These are phyloP conservation scores for Serilophus lunatus DNA, from an alignment of 2,113 vertebrate genomes.

Conservation along the genomic window DNA sequence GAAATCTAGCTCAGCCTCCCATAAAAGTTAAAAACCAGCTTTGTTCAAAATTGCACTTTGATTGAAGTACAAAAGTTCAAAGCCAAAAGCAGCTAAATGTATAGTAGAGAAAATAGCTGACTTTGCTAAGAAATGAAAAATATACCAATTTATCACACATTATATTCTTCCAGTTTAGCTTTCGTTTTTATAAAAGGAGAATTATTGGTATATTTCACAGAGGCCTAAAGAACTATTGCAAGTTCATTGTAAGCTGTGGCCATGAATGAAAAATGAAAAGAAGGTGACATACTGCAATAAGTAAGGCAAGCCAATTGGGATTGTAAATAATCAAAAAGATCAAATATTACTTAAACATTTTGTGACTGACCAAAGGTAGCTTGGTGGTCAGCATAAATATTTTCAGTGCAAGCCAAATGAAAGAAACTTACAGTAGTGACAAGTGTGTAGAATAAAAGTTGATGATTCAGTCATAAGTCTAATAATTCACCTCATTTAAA, in stretches of 20 bases:
- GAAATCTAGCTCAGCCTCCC: conserved; percentile 7
- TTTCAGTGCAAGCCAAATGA: background rate
- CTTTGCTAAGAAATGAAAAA: conserved; percentile 60
- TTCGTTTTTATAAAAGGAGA: conserved; percentile 51
- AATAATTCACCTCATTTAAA: background rate
- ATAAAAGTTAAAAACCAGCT: conserved; percentile 54
- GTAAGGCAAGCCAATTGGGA: background rate
- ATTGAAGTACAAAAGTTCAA: conserved; percentile 68
- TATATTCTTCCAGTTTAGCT: conserved; percentile 52
- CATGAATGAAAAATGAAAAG: background rate
- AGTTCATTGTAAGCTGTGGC: background rate
- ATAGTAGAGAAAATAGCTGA: conserved; percentile 45
- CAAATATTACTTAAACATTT: background rate
- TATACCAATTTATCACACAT: conserved; percentile 53
- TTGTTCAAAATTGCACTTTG: conserved; percentile 63
- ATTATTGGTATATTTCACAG: conserved; percentile 32
- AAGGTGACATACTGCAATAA: background rate
- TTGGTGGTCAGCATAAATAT: background rate
- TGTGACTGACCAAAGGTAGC: background rate
- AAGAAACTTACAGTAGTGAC: background rate
- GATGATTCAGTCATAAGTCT: background rate
- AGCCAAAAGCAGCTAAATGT: conserved; percentile 57
- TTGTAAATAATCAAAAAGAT: background rate
- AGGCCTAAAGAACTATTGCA: conserved; percentile 11
- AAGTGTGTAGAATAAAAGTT: background rate